Evolutionary conservation across 1,140 invertebrate genomes (phyloP).

Genomic region (Battus philenor): DNA sequence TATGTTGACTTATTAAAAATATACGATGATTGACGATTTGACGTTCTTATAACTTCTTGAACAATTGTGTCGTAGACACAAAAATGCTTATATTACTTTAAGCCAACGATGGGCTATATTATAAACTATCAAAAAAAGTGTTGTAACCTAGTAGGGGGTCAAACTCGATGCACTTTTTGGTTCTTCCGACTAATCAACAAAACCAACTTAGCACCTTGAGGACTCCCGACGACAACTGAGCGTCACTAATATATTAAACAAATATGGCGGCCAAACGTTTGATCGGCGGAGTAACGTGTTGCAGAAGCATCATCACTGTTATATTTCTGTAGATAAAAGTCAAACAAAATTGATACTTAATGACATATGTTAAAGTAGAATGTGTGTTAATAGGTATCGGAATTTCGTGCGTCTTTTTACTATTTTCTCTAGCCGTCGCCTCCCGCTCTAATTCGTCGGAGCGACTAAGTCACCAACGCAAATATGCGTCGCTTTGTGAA

Average conservation of each 20-base stretch:
- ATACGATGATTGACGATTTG: too few species aligned
- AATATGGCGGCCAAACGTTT: constrained; percentile 51
- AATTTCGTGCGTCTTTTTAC: constrained; percentile 30
- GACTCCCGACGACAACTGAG: constrained; percentile 51
- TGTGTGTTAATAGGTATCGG: constrained; percentile 12
- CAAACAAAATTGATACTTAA: constrained; percentile 18
- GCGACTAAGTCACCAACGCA: constrained; percentile 62
- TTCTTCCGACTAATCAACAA: constrained; percentile 38
- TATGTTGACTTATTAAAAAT: too few species aligned
- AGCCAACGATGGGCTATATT: too few species aligned
- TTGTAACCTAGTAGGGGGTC: constrained; percentile 41
- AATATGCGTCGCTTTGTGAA: constrained; percentile 61
- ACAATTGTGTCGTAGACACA: too few species aligned
- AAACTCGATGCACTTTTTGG: constrained; percentile 32
- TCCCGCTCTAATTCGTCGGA: constrained; percentile 59
- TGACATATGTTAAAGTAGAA: constrained; percentile 16
- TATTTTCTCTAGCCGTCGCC: constrained; percentile 42
- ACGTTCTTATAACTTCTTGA: too few species aligned
- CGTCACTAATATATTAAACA: constrained; percentile 56
- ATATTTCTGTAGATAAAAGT: constrained; percentile 1
- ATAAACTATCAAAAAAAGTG: too few species aligned
- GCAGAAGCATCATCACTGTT: constrained; percentile 23
- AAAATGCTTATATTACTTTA: too few species aligned
- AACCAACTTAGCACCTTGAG: constrained; percentile 50
- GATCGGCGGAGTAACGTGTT: constrained; percentile 35